These are phyloP conservation scores for Rhagium mordax DNA, from an alignment of 2,888 invertebrate genomes.

Conservation along the genomic window DNA sequence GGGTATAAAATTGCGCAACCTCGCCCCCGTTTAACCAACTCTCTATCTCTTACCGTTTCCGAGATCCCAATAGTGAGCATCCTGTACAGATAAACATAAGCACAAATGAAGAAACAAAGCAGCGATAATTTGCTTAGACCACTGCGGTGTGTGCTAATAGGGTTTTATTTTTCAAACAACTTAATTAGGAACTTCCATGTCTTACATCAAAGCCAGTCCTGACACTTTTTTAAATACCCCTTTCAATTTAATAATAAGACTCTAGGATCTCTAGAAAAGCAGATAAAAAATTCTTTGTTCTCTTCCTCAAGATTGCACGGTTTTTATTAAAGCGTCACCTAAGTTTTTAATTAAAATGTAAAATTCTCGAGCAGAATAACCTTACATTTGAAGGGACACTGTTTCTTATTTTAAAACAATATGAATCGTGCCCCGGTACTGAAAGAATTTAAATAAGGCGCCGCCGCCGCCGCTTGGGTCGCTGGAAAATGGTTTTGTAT, in stretches of 20 bases:
- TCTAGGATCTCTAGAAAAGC: not conserved
- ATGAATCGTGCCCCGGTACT: conserved; percentile 1
- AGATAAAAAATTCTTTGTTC: conserved; percentile 4
- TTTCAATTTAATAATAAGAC: not conserved
- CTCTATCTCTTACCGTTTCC: too few relatives aligned
- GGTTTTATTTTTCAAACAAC: not conserved
- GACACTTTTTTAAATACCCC: not conserved
- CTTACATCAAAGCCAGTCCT: not conserved
- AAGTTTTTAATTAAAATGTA: conserved; percentile 12
- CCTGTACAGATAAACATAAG: too few relatives aligned
- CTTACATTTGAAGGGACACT: not conserved
- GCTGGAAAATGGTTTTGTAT: not conserved
- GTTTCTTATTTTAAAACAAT: conserved; percentile 1
- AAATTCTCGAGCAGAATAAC: not conserved
- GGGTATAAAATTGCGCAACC: too few relatives aligned
- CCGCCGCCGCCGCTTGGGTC: not conserved
- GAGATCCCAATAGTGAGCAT: too few relatives aligned
- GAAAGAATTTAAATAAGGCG: not conserved
- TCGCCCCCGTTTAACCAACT: too few relatives aligned
- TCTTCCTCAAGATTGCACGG: not conserved
- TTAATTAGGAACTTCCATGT: not conserved
- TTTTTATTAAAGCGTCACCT: conserved; percentile 1
- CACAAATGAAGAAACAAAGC: too few relatives aligned
- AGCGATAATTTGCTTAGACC: too few relatives aligned
- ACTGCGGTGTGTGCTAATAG: not conserved